These are phyloP conservation scores for Marcusenius ussheri DNA, from an alignment of 2,113 vertebrate genomes.

Conservation along the genomic window DNA sequence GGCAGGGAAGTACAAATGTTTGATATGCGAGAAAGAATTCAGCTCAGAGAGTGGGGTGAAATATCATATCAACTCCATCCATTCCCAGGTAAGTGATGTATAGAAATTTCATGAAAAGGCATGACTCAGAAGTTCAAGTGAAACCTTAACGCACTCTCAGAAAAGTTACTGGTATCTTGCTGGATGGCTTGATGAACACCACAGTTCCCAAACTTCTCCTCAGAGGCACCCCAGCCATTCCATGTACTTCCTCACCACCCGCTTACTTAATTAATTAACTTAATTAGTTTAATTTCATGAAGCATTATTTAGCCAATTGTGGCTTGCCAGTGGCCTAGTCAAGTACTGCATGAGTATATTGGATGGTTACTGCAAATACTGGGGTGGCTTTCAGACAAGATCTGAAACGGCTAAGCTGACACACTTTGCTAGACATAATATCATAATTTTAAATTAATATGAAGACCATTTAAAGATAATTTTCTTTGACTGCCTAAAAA, in stretches of 20 bases:
- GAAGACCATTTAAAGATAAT: neutral
- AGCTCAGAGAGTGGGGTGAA: slow-evolving; percentile 94
- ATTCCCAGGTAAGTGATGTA: slow-evolving; percentile 72
- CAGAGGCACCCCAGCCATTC: neutral
- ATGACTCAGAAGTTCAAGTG: neutral
- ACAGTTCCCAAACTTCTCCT: neutral
- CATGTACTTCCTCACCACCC: neutral
- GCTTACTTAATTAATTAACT: neutral
- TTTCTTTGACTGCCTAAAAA: neutral
- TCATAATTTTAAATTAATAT: neutral
- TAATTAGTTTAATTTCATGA: neutral
- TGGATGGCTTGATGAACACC: neutral
- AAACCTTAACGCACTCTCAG: neutral
- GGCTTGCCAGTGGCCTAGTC: neutral
- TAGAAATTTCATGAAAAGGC: neutral
- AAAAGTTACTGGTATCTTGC: neutral
- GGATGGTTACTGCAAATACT: neutral
- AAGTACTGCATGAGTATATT: neutral
- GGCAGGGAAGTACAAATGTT: slow-evolving; percentile 85
- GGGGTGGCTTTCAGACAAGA: neutral
- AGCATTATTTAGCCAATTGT: neutral
- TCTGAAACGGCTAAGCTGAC: neutral
- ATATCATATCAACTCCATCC: slow-evolving; percentile 90
- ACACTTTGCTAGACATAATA: neutral
- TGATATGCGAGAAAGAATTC: slow-evolving; percentile 88